A percentile compares a stretch with the other conserved stretches of the same genome.
Conservation (phyloP, 2,888 invertebrate genomes). For the Hermaeophaga mercurialis region DNA sequence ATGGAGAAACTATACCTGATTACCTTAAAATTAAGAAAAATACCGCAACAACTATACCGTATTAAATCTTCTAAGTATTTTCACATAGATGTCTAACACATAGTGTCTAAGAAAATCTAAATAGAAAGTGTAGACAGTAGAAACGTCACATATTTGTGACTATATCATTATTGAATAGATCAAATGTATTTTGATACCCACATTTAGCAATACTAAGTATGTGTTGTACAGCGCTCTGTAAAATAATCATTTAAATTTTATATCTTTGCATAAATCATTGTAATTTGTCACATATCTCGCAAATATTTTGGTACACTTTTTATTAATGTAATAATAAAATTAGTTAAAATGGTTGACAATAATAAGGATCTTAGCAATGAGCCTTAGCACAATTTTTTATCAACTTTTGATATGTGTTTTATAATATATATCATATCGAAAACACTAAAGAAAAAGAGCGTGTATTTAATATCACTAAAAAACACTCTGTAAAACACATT, state of each 20-base stretch:
- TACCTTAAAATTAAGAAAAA: no score
- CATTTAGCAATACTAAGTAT: neutral
- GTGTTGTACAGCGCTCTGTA: no score
- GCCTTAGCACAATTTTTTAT: constrained; percentile 22
- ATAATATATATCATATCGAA: neutral
- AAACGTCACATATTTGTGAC: no score
- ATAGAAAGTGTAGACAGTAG: no score
- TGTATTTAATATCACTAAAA: neutral
- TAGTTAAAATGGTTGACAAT: constrained; percentile 25
- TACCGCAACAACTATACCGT: no score
- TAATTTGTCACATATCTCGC: constrained; percentile 14
- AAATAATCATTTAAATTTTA: no score
- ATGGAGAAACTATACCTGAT: no score
- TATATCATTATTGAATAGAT: no score
- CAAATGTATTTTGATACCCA: neutral
- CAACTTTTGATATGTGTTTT: constrained; percentile 1
- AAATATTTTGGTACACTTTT: constrained; percentile 5
- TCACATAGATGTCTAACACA: no score
- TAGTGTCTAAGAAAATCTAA: no score
- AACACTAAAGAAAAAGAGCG: neutral
- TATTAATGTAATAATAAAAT: constrained; percentile 7
- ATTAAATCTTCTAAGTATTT: no score
- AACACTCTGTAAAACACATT: neutral
- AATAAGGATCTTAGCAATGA: constrained; percentile 16
- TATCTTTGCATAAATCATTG: neutral